Base-by-base conservation (phyloP, 2,888 invertebrate species). In the Eupithecia inturbata region DNA sequence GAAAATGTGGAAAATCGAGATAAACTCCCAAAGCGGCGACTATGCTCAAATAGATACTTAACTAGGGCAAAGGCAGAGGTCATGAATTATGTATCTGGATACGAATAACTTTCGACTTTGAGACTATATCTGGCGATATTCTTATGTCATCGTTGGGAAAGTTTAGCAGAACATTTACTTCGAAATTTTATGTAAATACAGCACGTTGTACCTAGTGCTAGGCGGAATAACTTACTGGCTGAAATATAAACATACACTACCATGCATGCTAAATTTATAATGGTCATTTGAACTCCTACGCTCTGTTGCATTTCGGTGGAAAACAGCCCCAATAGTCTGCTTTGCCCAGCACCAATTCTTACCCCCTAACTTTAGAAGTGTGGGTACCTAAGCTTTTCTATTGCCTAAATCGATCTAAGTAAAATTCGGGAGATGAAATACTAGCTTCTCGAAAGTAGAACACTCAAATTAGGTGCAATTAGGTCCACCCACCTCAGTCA, bases 21-120 rank as follows among this genome's bases (percentile, higher is more conserved):
- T 62, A 62, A 31, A 19, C 62, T 62, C 39, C 39, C 39, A 62
- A 69, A 69, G 16, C 28, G 63, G 33, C 22, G 53, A 68, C 62
- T 69, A 5, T 49, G 22, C 68, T 60, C 39, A 53, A 71, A 71
- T 71, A 71, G 49, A 71, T 62, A 31, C 31, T 26, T 62, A 62
- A 66, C 53, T 71, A 39, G 70, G 70, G 49, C 70, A 71, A 28
- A 53, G 66, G 26, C 66, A 33, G 53, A 41, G 68, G 41, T 74
- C 77, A 78, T 78, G 74, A 78, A 77, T 77, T 77, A 77, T 76
- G 71, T 71, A 77, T 75, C n/a, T 70, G 67, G 67, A 60, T 63
- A 39, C 62, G 67, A 70, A 70, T 53, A 68, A 72, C 60, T 63
- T 70, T 49, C n/a, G 5, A 67, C 75, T 78, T 72, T 75, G 73